Conservation (phyloP, 2,888 invertebrate species). For the Ctena decussata region DNA sequence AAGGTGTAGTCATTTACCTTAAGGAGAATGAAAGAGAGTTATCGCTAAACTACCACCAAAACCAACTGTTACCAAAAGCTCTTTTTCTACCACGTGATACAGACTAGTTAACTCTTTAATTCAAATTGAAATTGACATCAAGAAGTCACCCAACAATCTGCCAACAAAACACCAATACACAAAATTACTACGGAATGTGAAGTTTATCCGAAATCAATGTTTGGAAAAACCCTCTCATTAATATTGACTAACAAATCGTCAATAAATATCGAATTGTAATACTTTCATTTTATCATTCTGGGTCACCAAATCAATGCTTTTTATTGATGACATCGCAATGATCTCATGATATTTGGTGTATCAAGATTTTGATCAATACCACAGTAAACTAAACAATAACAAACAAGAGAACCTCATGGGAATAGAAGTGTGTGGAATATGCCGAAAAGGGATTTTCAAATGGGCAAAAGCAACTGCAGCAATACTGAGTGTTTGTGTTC, state of each 20-base stretch:
- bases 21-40: no score
- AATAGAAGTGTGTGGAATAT: no score
- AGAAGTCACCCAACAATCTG: neutral
- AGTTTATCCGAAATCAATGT: conserved; percentile 61
- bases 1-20: no score
- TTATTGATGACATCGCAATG: conserved; percentile 59
- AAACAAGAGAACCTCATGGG: no score
- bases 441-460: no score
- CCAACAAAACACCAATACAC: neutral
- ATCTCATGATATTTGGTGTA: conserved; percentile 35
- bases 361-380: conserved; percentile 49
- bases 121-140: neutral
- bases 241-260: conserved; percentile 1
- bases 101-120: no score
- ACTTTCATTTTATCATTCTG: conserved; percentile 36
- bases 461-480: no score
- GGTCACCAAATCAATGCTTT: conserved; percentile 66
- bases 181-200: conserved; percentile 21
- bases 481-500: no score
- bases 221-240: conserved; percentile 47
- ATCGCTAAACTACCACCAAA: no score
- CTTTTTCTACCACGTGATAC: no score
- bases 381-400: conserved; percentile 20
- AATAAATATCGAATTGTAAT: conserved; percentile 53
- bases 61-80: no score